Conservation (phyloP, 2,797 vertebrate genomes). For the Xenopus petersii region DNA sequence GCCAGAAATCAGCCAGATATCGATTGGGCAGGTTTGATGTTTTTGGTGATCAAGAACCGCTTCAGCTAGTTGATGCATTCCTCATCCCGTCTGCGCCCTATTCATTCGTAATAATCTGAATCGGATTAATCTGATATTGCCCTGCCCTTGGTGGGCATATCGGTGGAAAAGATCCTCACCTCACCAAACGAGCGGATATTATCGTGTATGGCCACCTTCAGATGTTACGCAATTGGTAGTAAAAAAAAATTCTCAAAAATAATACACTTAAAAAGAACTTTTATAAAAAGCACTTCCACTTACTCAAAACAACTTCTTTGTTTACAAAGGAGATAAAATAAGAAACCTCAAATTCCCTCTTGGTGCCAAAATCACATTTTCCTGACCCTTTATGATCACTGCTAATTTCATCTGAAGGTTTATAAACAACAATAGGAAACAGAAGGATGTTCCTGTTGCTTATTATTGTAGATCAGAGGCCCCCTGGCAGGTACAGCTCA, state of each 20-base stretch:
- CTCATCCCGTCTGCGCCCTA: too few relatives aligned
- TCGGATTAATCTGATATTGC: too few relatives aligned
- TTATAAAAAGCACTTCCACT: conserved; percentile 1
- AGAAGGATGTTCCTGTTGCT: conserved; percentile 33
- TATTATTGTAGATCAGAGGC: conserved; percentile 18
- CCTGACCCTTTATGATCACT: conserved; percentile 10
- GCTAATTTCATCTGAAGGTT: conserved; percentile 1
- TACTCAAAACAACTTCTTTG: conserved; percentile 34
- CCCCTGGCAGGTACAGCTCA: conserved; percentile 23
- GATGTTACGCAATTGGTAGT: not conserved
- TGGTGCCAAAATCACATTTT: conserved; percentile 14
- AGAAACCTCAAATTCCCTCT: not conserved
- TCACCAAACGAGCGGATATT: too few relatives aligned
- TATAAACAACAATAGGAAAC: conserved; percentile 45
- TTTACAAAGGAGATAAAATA: not conserved
- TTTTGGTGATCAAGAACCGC: too few relatives aligned
- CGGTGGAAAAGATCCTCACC: too few relatives aligned
- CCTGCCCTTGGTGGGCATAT: too few relatives aligned
- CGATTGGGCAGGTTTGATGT: too few relatives aligned
- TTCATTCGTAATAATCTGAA: too few relatives aligned
- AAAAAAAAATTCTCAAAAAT: not conserved
- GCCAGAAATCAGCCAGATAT: too few relatives aligned
- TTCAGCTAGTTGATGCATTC: too few relatives aligned
- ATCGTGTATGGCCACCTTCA: not conserved
- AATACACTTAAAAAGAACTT: not conserved